Percentiles rank a stretch among this genome's conserved stretches.
These are phyloP conservation scores for Fragum sueziense DNA, from an alignment of 2,888 invertebrate genomes.

Conservation along the genomic window DNA sequence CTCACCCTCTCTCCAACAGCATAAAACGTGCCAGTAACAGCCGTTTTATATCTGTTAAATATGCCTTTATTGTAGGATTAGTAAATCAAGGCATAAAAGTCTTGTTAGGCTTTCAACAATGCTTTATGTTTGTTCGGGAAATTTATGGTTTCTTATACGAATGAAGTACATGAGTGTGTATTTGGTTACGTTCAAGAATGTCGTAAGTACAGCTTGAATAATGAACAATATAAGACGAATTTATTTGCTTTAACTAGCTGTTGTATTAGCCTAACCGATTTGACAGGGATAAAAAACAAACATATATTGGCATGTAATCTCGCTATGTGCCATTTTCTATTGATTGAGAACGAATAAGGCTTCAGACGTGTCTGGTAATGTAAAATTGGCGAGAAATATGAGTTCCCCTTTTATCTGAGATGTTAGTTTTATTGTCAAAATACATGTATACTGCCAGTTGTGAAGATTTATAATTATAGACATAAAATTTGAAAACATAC, in stretches of 20 bases:
- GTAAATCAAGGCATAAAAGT: neutral
- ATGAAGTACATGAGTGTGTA: no score
- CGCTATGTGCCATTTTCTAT: constrained; percentile 7
- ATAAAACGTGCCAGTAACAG: neutral
- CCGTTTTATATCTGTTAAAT: neutral
- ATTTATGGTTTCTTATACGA: neutral
- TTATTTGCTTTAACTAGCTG: no score
- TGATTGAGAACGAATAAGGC: constrained; percentile 10
- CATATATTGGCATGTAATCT: constrained; percentile 9
- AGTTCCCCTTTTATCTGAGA: neutral
- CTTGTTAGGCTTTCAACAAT: neutral
- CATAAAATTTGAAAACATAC: no score
- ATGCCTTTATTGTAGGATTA: neutral
- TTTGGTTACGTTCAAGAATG: no score
- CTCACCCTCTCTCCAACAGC: neutral
- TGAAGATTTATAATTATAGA: neutral
- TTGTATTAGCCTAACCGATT: no score
- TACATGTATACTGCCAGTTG: neutral
- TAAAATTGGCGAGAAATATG: neutral
- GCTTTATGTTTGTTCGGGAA: no score
- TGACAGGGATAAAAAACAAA: neutral
- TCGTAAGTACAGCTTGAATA: no score
- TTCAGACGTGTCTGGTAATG: neutral
- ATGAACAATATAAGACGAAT: no score
- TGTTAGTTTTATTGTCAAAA: neutral